phyloP scores from a whole-genome alignment of 2,888 invertebrate species.

The Hyposoter dolosus region DNA sequence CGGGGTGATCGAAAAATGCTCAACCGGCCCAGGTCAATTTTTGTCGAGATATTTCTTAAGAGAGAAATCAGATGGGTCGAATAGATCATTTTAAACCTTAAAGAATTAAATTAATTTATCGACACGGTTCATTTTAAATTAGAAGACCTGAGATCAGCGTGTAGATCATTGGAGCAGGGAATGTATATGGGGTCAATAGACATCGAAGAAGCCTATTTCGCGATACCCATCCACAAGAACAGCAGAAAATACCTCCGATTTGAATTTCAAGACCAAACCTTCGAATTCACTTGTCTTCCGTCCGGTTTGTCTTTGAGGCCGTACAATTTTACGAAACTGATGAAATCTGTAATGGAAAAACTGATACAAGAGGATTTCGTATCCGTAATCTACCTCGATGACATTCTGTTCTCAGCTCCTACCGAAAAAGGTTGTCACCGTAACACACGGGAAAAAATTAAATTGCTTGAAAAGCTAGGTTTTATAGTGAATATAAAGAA shows the following conservation, averaged over 20 bases:
- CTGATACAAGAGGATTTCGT: neutral
- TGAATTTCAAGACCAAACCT: neutral
- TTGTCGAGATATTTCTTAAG: conserved; percentile 17
- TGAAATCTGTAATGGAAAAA: neutral
- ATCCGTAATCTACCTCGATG: neutral
- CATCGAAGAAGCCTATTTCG: too few species aligned
- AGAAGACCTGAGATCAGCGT: neutral
- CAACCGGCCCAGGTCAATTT: neutral
- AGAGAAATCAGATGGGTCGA: conserved; percentile 17
- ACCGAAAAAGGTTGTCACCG: neutral
- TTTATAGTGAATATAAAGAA: neutral
- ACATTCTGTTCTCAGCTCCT: neutral
- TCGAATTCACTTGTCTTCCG: neutral
- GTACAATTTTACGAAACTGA: neutral
- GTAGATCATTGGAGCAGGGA: neutral
- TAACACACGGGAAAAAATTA: neutral
- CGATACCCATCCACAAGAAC: neutral
- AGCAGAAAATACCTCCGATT: neutral
- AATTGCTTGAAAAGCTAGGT: neutral
- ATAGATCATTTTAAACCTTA: conserved; percentile 2
- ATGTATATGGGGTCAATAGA: neutral
- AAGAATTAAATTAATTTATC: neutral
- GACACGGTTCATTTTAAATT: neutral
- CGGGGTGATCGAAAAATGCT: conserved; percentile 1
- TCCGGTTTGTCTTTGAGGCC: neutral